phyloP scores from a whole-genome alignment of 2,113 vertebrate species.

The Pangasianodon hypophthalmus region DNA sequence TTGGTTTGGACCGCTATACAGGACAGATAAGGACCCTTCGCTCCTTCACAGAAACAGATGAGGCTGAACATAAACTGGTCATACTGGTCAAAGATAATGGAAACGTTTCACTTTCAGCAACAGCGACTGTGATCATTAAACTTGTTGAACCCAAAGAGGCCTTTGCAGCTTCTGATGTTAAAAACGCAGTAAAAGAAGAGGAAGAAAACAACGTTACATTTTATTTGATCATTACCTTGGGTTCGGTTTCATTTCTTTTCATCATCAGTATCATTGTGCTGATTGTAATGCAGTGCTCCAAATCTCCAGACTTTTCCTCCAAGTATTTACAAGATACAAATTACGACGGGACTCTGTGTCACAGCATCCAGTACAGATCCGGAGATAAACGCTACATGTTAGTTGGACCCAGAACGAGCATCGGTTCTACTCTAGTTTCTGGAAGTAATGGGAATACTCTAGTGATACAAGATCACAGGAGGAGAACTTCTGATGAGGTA shows the following conservation, averaged over 20 bases:
- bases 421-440: conserved; percentile 50
- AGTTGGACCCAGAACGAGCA: conserved; percentile 63
- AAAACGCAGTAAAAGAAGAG: conserved; percentile 29
- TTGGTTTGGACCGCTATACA: conserved; percentile 58
- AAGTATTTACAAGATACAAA: conserved; percentile 51
- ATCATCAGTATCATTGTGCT: conserved; percentile 57
- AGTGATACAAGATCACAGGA: conserved; percentile 51
- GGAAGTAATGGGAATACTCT: conserved; percentile 61
- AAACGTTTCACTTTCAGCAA: conserved; percentile 56
- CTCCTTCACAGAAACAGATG: conserved; percentile 55
- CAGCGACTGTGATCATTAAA: conserved; percentile 56
- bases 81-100: conserved; percentile 61
- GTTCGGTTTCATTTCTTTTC: conserved; percentile 58
- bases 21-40: conserved; percentile 58
- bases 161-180: conserved; percentile 49
- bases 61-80: conserved; percentile 51
- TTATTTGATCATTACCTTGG: conserved; percentile 60
- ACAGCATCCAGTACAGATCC: conserved; percentile 60
- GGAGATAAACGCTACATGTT: conserved; percentile 66
- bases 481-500: conserved; percentile 57
- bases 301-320: conserved; percentile 46
- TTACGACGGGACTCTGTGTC: conserved; percentile 52
- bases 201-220: conserved; percentile 47
- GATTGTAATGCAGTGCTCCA: conserved; percentile 57
- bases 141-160: conserved; percentile 52